Base-by-base conservation (phyloP, 2,797 vertebrate genomes). In the Myoxocephalus aenaeus region DNA sequence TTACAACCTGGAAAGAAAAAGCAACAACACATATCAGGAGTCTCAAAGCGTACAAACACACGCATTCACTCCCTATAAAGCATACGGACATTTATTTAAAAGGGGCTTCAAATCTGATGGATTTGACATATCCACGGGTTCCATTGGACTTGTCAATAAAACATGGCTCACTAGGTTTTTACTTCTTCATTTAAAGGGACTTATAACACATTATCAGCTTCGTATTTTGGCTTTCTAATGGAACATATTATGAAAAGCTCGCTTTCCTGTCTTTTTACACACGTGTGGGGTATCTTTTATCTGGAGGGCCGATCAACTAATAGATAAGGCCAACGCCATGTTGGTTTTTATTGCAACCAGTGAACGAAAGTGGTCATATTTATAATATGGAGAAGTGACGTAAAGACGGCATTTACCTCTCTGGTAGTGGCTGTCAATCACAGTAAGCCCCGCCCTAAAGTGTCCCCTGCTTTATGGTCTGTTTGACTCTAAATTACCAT, bases 61-160 rank as follows among this genome's bases (percentile, higher is more conserved):
- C 36, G 32, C 22, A 46, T 29, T 56, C 42, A 22, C 22, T 69
- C 53, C 6, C 36, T 48, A 22, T 58, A 48, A 29, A 25, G 27
- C 40, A 22, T 36, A 58, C 17, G 3, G 65, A 68, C 15, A 68
- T 68, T 18, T 18, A 68, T 54, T 54, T 11, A 50, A 65, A 27
- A 68, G 32, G 32, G 7, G 18, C 34, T 27, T 40, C 65, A 27
- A 1, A 27, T 69, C 36, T 20, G 27, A n/a, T 42, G 18, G 20
- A 42, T 44, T 69, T 40, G 38, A 68, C 36, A 68, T 40, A 25
- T 27, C 5, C 11, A 22, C 14, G 20, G 36, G 12, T 53, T 14
- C 51, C 12, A 14, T 25, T 25, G 51, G 22, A 25, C 51, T 5
- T 25, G 22, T 54, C 22, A 27, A 54, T 14, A 54, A 14, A 54